Evolutionary conservation across 2,888 invertebrate species (phyloP), one percentile per base, ranked within the genome.

Genomic region (Melinaea marsaeus): DNA sequence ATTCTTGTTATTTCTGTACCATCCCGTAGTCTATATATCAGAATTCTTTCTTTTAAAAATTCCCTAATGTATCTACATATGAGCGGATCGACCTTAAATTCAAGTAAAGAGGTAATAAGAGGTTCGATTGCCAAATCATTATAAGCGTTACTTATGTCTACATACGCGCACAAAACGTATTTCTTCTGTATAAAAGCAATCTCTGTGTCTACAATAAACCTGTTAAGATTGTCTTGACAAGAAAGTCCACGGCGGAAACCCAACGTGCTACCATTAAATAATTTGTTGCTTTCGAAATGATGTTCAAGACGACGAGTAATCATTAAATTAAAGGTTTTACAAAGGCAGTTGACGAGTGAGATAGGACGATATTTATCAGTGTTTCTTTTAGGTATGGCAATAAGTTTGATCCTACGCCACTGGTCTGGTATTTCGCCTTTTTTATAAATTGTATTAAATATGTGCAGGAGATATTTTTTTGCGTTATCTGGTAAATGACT

Each of bases 251-350:
- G 57, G 42, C 57, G 57, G 35, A 57, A 57, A 42, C 57, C 45
- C 47, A 48, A 58, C 13, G 58, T 58, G 42, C 58, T 42, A 58
- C 45, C 47, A 48, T 58, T 58, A 47, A 58, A 22, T 22, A 22
- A 22, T 22, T 22, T 22, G 22, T 22, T 22, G 22, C 22, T 22
- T 22, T 22, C 22, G 22, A 22, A 22, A 22, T 22, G 22, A 22
- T 22, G 22, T 22, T 22, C 22, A 22, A 22, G 22, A 22, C 22
- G 22, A 22, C 45, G 42, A 42, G 57, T 45, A 22, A 57, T 57
- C 57, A 57, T 57, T 57, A 57, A 33, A 55, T 55, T 22, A 55
- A 55, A 55, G 32, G 34, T 55, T 55, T 55, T 55, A 33, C 55
- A 55, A 55, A 55, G 55, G 34, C 34, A 55, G 55, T 33, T 55